These are phyloP conservation scores for Melanotaenia nigrans DNA, from an alignment of 2,797 vertebrate genomes.

Conservation along the genomic window DNA sequence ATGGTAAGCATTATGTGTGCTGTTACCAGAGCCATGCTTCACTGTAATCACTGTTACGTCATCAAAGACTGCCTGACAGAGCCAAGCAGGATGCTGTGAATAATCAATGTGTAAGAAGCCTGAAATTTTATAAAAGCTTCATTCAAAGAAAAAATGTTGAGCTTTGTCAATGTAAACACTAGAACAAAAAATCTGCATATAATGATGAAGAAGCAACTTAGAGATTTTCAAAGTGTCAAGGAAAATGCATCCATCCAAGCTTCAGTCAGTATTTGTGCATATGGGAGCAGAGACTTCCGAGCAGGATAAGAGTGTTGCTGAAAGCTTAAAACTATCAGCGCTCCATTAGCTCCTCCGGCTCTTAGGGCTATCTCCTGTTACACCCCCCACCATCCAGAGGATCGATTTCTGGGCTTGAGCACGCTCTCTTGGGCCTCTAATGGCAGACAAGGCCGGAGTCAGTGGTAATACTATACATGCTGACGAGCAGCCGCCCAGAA, in stretches of 20 bases:
- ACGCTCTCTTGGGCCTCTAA: conserved; percentile 96
- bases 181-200: neutral
- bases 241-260: conserved; percentile 6
- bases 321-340: conserved; percentile 68
- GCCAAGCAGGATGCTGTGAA: neutral
- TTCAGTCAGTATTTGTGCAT: conserved; percentile 29
- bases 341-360: conserved; percentile 73
- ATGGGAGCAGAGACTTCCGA: conserved; percentile 48
- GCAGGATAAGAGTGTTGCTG: conserved; percentile 53
- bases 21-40: neutral
- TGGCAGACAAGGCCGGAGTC: conserved; percentile 93
- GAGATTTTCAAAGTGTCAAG: conserved; percentile 32
- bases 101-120: conserved; percentile 2
- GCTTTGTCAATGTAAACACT: neutral
- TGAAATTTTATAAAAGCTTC: neutral
- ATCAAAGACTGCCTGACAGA: neutral
- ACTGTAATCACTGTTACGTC: conserved; percentile 8
- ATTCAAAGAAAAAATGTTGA: neutral
- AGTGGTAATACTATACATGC: conserved; percentile 93
- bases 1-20: neutral
- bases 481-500: conserved; percentile 76
- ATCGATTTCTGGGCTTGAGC: conserved; percentile 97
- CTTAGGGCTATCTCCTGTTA: conserved; percentile 89
- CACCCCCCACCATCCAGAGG: conserved; percentile 87
- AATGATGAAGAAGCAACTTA: conserved; percentile 9